A percentile compares a stretch with the other conserved stretches of the same genome.
Conservation (phyloP, 2,888 invertebrate species). For the Caenorhabditis wallacei region DNA sequence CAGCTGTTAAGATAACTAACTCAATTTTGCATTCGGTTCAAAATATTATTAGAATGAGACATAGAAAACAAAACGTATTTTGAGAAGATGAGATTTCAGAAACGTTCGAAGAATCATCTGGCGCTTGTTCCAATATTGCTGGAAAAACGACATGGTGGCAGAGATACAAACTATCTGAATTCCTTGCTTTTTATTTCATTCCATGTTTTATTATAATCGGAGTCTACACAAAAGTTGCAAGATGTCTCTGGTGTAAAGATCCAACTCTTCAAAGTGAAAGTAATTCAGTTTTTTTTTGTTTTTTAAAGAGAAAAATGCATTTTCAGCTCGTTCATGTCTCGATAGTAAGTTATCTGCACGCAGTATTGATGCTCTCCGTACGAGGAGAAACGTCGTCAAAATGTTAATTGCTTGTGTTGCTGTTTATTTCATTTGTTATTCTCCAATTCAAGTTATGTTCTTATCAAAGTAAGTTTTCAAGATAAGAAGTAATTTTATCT, state of each 20-base stretch:
- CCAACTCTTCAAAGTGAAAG: slow-evolving; percentile 73
- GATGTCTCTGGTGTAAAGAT: slow-evolving; percentile 80
- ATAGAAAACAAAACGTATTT: too few species aligned
- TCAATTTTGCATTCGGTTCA: too few species aligned
- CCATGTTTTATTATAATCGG: slow-evolving; percentile 78
- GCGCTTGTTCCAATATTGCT: slow-evolving; percentile 71
- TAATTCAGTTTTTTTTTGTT: slow-evolving; percentile 11
- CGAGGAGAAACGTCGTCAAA: slow-evolving; percentile 84
- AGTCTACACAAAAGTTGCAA: slow-evolving; percentile 76
- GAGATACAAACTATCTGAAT: slow-evolving; percentile 78
- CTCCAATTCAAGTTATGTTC: slow-evolving; percentile 84
- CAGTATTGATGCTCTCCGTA: slow-evolving; percentile 75
- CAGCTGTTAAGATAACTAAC: not conserved
- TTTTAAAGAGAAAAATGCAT: too few species aligned
- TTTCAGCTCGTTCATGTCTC: slow-evolving; percentile 55
- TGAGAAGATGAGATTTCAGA: too few species aligned
- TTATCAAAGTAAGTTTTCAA: slow-evolving; percentile 74
- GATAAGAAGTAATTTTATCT: too few species aligned
- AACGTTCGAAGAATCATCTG: slow-evolving; percentile 13
- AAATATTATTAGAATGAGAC: too few species aligned
- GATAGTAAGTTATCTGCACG: slow-evolving; percentile 36
- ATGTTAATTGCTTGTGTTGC: slow-evolving; percentile 85
- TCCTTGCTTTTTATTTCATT: slow-evolving; percentile 78
- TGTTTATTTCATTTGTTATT: slow-evolving; percentile 85
- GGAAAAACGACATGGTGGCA: slow-evolving; percentile 72